Conservation (phyloP, 1,140 invertebrate species). For the Streblospio benedicti region DNA sequence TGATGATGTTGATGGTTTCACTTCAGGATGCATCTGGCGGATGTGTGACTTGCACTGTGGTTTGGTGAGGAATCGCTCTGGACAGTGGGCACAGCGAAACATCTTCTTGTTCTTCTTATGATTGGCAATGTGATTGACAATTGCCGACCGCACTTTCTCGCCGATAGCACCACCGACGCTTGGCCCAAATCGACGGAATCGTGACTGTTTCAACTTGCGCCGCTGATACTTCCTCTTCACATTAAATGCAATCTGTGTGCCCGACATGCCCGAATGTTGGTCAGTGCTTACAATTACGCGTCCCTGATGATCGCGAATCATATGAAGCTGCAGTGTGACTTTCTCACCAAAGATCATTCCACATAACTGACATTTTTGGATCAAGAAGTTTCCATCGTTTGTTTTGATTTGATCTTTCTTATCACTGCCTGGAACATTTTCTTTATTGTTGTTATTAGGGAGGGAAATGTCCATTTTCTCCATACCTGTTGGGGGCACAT, state of each 20-base stretch:
- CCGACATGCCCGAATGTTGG: conserved; percentile 2
- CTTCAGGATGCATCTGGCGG: conserved; percentile 34
- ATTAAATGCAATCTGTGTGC: not conserved
- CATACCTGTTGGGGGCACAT: too few relatives aligned
- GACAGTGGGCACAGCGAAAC: conserved; percentile 50
- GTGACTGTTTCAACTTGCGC: conserved; percentile 1
- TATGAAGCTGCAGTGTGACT: conserved; percentile 52
- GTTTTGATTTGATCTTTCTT: conserved; percentile 18
- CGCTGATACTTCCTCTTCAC: conserved; percentile 8
- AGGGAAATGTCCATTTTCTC: too few relatives aligned
- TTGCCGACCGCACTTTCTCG: conserved; percentile 7
- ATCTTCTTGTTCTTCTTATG: conserved; percentile 22
- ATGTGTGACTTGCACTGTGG: conserved; percentile 45
- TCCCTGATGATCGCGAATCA: conserved; percentile 52
- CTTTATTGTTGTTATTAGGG: too few relatives aligned
- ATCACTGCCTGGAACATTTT: conserved; percentile 2
- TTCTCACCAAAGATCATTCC: conserved; percentile 48
- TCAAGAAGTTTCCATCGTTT: conserved; percentile 21
- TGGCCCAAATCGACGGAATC: too few relatives aligned
- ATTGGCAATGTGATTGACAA: conserved; percentile 1
- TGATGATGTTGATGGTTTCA: conserved; percentile 12
- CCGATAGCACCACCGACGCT: conserved; percentile 19
- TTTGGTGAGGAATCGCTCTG: conserved; percentile 42
- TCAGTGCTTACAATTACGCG: conserved; percentile 35
- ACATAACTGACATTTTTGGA: conserved; percentile 48